A percentile compares a stretch with the other conserved stretches of the same genome.
These are phyloP conservation scores for Ictidomys tridecemlineatus DNA, from an alignment of 2,113 vertebrate species.

Conservation along the genomic window DNA sequence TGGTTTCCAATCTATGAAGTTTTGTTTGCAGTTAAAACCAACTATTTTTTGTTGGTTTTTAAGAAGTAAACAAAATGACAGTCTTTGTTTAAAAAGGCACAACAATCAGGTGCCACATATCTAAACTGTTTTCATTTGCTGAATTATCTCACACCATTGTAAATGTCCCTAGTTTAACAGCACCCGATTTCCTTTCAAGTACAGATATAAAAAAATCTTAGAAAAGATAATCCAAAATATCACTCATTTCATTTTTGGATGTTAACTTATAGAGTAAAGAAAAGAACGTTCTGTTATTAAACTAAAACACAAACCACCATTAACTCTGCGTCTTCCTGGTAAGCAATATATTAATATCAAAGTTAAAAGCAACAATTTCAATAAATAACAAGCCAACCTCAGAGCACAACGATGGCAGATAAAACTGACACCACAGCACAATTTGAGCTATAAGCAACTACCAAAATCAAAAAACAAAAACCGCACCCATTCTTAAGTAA, in stretches of 20 bases:
- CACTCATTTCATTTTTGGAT: not conserved
- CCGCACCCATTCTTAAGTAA: conserved; percentile 75
- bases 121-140: conserved; percentile 29
- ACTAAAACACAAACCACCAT: conserved; percentile 40
- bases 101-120: not conserved
- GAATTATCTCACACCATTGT: not conserved
- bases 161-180: not conserved
- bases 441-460: conserved; percentile 56
- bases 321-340: not conserved
- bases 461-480: not conserved
- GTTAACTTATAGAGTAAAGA: conserved; percentile 1
- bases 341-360: conserved; percentile 7
- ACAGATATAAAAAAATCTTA: not conserved
- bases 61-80: conserved; percentile 42
- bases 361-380: conserved; percentile 23
- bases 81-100: conserved; percentile 50
- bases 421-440: conserved; percentile 45
- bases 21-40: conserved; percentile 27
- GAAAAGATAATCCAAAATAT: conserved; percentile 5
- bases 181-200: not conserved
- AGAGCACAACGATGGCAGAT: not conserved
- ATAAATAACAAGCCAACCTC: conserved; percentile 56
- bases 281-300: not conserved
- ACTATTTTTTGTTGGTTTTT: not conserved
- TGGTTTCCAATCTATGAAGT: not conserved